Conservation (phyloP, 92 coral and sea anemone species). For the Porites cylindrica region DNA sequence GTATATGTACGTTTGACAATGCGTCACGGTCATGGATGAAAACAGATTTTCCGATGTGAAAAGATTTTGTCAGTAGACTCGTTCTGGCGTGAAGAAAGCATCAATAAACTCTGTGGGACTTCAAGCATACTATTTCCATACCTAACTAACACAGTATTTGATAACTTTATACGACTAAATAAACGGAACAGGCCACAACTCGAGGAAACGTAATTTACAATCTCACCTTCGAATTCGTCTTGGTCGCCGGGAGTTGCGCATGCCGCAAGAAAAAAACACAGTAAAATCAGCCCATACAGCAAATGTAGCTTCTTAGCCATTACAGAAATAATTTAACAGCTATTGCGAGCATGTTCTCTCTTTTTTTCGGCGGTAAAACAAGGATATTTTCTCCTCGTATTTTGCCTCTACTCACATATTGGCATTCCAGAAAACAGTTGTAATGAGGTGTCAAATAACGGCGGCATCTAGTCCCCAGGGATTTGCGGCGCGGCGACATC, state of each 20-base stretch:
- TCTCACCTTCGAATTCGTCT: constrained; percentile 30
- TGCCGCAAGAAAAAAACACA: not conserved
- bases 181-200: too few relatives aligned
- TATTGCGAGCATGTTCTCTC: constrained; percentile 10
- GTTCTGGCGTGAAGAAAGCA: constrained; percentile 16
- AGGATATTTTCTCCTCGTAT: not conserved
- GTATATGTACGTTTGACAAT: too few relatives aligned
- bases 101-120: not conserved
- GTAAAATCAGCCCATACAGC: not conserved
- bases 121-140: not conserved
- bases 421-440: not conserved
- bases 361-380: constrained; percentile 12
- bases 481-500: not conserved
- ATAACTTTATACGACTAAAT: not conserved
- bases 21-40: not conserved
- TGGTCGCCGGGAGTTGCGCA: not conserved
- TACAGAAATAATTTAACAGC: not conserved
- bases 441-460: not conserved
- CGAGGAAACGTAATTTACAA: not conserved
- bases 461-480: constrained; percentile 3
- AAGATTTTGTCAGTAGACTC: constrained; percentile 10
- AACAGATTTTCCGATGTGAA: not conserved
- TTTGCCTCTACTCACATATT: not conserved
- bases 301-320: constrained; percentile 28
- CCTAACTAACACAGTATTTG: not conserved